Percentiles rank a stretch among this genome's conserved stretches.
These are phyloP conservation scores for Leptarthrus brevirostris DNA, from an alignment of 2,888 invertebrate genomes.

Conservation along the genomic window DNA sequence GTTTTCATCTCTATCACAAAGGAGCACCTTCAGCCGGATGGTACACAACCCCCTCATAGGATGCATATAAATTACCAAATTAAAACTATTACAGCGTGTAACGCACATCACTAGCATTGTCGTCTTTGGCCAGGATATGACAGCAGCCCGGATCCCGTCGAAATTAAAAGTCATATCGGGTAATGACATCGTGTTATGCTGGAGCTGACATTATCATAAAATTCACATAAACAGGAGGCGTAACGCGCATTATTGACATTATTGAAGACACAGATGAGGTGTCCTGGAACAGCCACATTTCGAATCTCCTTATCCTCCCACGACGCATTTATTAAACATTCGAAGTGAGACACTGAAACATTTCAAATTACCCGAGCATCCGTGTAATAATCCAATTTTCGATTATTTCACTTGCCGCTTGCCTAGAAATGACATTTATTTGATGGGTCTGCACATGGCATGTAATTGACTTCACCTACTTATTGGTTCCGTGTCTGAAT, in stretches of 20 bases:
- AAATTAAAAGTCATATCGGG: slow-evolving; percentile 52
- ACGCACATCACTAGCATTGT: slow-evolving; percentile 18
- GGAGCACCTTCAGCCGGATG: slow-evolving; percentile 77
- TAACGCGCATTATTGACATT: slow-evolving; percentile 30
- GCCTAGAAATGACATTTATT: slow-evolving; percentile 28
- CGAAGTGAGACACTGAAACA: slow-evolving; percentile 8
- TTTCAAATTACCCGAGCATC: slow-evolving; percentile 10
- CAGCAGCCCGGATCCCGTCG: not conserved
- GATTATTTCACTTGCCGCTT: not conserved
- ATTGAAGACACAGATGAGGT: slow-evolving; percentile 34
- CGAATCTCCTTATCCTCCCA: not conserved
- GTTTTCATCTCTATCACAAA: slow-evolving; percentile 91
- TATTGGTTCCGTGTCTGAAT: slow-evolving; percentile 12
- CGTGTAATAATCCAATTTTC: slow-evolving; percentile 29
- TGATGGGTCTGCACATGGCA: slow-evolving; percentile 31
- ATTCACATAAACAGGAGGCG: slow-evolving; percentile 50
- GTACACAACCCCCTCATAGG: slow-evolving; percentile 83
- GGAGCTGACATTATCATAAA: slow-evolving; percentile 53
- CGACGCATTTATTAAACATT: slow-evolving; percentile 27
- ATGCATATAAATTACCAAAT: slow-evolving; percentile 55
- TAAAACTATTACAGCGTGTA: slow-evolving; percentile 50
- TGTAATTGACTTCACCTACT: slow-evolving; percentile 39
- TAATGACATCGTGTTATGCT: slow-evolving; percentile 50
- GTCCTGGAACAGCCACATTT: not conserved
- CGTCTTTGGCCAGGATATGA: slow-evolving; percentile 3